These are phyloP conservation scores for Hololepta plana DNA, from an alignment of 2,888 invertebrate species.

Conservation along the genomic window DNA sequence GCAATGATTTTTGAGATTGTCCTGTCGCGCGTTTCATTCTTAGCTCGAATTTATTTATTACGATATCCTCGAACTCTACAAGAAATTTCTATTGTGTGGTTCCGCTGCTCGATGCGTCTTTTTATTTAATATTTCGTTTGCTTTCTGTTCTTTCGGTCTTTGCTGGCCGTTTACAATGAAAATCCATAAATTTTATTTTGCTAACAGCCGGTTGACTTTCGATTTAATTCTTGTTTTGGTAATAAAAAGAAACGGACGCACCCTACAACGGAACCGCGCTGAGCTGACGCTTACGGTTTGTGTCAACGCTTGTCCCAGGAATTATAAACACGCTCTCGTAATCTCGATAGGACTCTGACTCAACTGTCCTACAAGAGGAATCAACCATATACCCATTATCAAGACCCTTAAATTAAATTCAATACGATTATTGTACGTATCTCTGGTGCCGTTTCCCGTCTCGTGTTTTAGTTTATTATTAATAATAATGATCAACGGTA, in stretches of 20 bases:
- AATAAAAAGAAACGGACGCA: conserved; percentile 22
- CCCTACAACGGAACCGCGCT: conserved; percentile 21
- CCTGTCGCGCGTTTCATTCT: conserved; percentile 1
- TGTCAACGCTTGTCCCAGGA: conserved; percentile 44
- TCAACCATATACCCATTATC: too few species aligned
- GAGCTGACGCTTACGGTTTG: conserved; percentile 34
- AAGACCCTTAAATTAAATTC: too few species aligned
- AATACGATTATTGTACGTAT: too few species aligned
- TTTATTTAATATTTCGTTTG: too few species aligned
- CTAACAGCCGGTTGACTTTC: conserved; percentile 7
- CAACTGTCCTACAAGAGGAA: conserved; percentile 33
- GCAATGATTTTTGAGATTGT: too few species aligned
- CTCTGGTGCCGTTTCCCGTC: too few species aligned
- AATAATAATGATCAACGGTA: too few species aligned
- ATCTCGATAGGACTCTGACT: conserved; percentile 46
- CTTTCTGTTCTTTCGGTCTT: too few species aligned
- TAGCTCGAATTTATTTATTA: conserved; percentile 4
- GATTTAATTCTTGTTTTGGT: conserved; percentile 1
- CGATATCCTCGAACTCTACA: conserved; percentile 22
- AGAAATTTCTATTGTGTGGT: conserved; percentile 17
- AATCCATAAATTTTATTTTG: too few species aligned
- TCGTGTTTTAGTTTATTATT: too few species aligned
- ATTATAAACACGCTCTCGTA: conserved; percentile 61
- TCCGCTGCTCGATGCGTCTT: conserved; percentile 22
- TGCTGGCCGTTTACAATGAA: too few species aligned